Conservation (phyloP, 2,888 invertebrate species). For the Agonopterix arenella region DNA sequence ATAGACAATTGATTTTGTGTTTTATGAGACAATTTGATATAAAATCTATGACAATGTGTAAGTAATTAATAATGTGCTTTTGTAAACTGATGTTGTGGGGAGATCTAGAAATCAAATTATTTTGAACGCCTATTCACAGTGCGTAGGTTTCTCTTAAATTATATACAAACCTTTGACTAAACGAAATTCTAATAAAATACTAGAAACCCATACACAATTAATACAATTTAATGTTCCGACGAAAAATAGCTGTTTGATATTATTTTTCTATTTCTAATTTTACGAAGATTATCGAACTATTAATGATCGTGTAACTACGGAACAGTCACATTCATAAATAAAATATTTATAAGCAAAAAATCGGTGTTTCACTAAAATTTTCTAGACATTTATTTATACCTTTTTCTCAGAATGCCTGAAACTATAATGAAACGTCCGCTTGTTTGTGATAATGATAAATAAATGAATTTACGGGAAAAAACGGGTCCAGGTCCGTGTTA, state of each 20-base stretch:
- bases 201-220: conserved; percentile 19
- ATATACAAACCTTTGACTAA: conserved; percentile 30
- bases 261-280: conserved; percentile 77
- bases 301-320: conserved; percentile 67
- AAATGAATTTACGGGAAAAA: no score
- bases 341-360: conserved; percentile 66
- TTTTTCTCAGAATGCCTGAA: no score
- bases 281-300: conserved; percentile 65
- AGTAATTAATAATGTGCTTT: conserved; percentile 37
- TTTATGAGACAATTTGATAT: conserved; percentile 46
- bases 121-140: conserved; percentile 6
- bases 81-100: conserved; percentile 29
- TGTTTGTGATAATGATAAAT: no score
- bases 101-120: conserved; percentile 6
- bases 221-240: conserved; percentile 59
- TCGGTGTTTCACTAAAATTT: conserved; percentile 35
- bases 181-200: conserved; percentile 28
- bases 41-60: conserved; percentile 26
- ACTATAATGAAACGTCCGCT: no score
- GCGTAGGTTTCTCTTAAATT: conserved; percentile 13
- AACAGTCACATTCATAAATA: conserved; percentile 71
- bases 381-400: no score
- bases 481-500: no score
- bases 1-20: conserved; percentile 49
- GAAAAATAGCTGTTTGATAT: conserved; percentile 71